phyloP scores from a whole-genome alignment of 1,140 invertebrate species.

The Lanistes nyassanus region DNA sequence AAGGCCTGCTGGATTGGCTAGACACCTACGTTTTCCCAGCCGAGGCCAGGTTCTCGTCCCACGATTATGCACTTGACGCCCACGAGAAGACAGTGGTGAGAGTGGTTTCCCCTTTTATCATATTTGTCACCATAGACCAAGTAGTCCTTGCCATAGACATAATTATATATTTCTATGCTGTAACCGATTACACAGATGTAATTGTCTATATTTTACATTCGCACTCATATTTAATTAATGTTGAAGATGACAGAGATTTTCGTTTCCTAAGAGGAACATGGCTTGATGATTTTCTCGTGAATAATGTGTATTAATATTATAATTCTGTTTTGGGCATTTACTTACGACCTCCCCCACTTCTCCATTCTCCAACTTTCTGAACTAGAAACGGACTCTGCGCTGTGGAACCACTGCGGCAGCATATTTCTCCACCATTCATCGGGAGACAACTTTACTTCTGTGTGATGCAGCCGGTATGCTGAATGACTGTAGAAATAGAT shows the following conservation, averaged over 20 bases:
- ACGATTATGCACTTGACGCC: slow-evolving; percentile 76
- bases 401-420: slow-evolving; percentile 88
- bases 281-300: too few species aligned
- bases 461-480: slow-evolving; percentile 70
- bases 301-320: too few species aligned
- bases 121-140: background rate
- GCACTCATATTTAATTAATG: too few species aligned
- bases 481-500: background rate
- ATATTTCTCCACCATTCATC: slow-evolving; percentile 86
- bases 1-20: slow-evolving; percentile 84
- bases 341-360: slow-evolving; percentile 17
- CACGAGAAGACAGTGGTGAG: slow-evolving; percentile 85
- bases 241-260: too few species aligned
- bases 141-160: background rate
- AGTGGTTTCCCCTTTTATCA: background rate
- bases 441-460: slow-evolving; percentile 77
- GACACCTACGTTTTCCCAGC: slow-evolving; percentile 87
- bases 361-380: slow-evolving; percentile 32
- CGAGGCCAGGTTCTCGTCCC: slow-evolving; percentile 79
- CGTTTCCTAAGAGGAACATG: too few species aligned
- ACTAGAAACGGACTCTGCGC: slow-evolving; percentile 76
- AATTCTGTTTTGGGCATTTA: background rate
- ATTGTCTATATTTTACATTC: background rate
- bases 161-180: background rate
- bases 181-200: background rate